Conservation (phyloP, 2,113 vertebrate genomes). For the Crotalus viridis region DNA sequence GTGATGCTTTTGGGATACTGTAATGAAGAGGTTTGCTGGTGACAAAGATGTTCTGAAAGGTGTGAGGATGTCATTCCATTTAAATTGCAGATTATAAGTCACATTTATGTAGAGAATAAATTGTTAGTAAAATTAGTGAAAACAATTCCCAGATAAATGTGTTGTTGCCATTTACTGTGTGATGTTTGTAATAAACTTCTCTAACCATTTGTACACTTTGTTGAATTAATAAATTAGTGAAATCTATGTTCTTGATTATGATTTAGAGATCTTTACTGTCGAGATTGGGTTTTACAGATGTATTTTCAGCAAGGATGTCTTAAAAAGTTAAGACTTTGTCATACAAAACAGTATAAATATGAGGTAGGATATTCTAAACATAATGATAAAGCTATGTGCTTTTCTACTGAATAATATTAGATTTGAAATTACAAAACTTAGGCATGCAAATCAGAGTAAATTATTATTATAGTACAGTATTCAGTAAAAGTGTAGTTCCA, state of each 20-base stretch:
- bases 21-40: slow-evolving; percentile 60
- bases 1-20: slow-evolving; percentile 66
- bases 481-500: not conserved
- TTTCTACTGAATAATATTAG: slow-evolving; percentile 48
- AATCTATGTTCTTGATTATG: slow-evolving; percentile 69
- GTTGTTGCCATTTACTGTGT: slow-evolving; percentile 40
- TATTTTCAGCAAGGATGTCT: slow-evolving; percentile 49
- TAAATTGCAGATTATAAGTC: slow-evolving; percentile 73
- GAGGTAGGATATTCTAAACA: slow-evolving; percentile 24
- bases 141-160: not conserved
- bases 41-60: slow-evolving; percentile 74
- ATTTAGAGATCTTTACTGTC: slow-evolving; percentile 56
- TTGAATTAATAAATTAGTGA: slow-evolving; percentile 55
- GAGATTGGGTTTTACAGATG: slow-evolving; percentile 46
- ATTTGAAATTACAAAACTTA: slow-evolving; percentile 43
- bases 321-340: slow-evolving; percentile 41
- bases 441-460: not conserved
- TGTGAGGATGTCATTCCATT: slow-evolving; percentile 76
- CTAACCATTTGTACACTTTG: slow-evolving; percentile 45
- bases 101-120: slow-evolving; percentile 56
- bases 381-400: slow-evolving; percentile 45
- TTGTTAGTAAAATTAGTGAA: not conserved
- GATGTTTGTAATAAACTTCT: slow-evolving; percentile 58
- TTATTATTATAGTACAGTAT: slow-evolving; percentile 1
- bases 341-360: slow-evolving; percentile 19